These are phyloP conservation scores for Dinoponera quadriceps DNA, from an alignment of 1,140 invertebrate species.

Conservation along the genomic window DNA sequence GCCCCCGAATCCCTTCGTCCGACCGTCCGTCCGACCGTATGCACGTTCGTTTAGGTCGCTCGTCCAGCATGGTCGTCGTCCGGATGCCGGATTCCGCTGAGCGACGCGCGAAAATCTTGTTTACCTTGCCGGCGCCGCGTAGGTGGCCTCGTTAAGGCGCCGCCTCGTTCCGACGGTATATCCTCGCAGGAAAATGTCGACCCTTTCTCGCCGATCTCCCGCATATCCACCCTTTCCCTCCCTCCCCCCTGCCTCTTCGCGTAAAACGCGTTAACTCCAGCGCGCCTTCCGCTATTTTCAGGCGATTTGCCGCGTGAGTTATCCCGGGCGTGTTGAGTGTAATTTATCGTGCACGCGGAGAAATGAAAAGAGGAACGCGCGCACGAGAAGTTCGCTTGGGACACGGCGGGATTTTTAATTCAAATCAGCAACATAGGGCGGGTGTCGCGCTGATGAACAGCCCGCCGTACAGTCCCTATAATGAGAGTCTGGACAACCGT, in stretches of 20 bases:
- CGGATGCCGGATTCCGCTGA: constrained; percentile 27
- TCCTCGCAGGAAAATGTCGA: constrained; percentile 45
- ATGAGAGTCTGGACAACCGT: too few relatives aligned
- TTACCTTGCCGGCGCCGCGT: constrained; percentile 25
- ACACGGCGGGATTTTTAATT: too few relatives aligned
- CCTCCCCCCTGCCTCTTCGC: not conserved
- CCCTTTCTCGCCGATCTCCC: constrained; percentile 28
- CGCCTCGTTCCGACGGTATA: constrained; percentile 16
- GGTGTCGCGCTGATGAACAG: too few relatives aligned
- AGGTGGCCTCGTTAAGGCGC: constrained; percentile 36
- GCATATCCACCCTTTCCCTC: not conserved
- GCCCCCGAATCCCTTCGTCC: too few relatives aligned
- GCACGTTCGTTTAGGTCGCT: too few relatives aligned
- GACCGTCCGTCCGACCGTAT: too few relatives aligned
- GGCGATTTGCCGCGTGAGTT: constrained; percentile 25
- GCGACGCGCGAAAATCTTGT: constrained; percentile 46
- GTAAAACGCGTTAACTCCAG: constrained; percentile 14
- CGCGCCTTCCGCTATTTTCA: not conserved
- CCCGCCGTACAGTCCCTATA: too few relatives aligned
- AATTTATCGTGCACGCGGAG: not conserved
- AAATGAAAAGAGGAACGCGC: too few relatives aligned
- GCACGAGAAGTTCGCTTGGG: not conserved
- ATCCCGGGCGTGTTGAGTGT: not conserved
- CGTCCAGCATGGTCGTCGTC: too few relatives aligned
- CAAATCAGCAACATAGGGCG: too few relatives aligned